Evolutionary conservation across 2,797 vertebrate species (phyloP).

Genomic region (Crocodylus rhombifer): DNA sequence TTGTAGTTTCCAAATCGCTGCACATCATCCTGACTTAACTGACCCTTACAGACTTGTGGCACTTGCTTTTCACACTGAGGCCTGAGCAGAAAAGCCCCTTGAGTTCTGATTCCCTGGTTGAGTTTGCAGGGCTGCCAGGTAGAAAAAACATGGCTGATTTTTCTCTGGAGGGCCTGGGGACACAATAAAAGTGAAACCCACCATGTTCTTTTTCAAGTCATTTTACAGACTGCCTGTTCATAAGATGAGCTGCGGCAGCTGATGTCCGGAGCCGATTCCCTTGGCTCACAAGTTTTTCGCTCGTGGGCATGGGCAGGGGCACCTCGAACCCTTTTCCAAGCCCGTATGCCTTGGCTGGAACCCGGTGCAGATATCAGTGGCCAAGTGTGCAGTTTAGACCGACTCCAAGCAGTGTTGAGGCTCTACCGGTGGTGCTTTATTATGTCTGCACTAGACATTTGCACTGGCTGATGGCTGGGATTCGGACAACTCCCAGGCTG

Average conservation of each 20-base stretch:
- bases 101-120: background rate
- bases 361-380: background rate
- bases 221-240: background rate
- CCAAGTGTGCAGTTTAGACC: no score
- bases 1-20: background rate
- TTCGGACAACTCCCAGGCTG: background rate
- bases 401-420: background rate
- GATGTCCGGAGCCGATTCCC: no score
- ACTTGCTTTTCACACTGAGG: background rate
- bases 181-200: background rate
- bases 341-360: background rate
- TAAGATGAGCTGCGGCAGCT: background rate
- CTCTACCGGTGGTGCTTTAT: background rate
- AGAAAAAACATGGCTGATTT: background rate
- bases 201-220: background rate
- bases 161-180: background rate
- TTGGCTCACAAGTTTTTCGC: background rate
- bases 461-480: background rate
- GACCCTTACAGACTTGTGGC: background rate
- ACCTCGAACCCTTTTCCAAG: background rate
- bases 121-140: background rate
- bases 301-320: background rate
- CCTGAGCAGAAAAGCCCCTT: rapidly evolving
- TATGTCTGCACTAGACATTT: background rate
- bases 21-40: background rate